These are phyloP conservation scores for Ataeniobius toweri DNA, from an alignment of 2,797 vertebrate genomes.

Conservation along the genomic window DNA sequence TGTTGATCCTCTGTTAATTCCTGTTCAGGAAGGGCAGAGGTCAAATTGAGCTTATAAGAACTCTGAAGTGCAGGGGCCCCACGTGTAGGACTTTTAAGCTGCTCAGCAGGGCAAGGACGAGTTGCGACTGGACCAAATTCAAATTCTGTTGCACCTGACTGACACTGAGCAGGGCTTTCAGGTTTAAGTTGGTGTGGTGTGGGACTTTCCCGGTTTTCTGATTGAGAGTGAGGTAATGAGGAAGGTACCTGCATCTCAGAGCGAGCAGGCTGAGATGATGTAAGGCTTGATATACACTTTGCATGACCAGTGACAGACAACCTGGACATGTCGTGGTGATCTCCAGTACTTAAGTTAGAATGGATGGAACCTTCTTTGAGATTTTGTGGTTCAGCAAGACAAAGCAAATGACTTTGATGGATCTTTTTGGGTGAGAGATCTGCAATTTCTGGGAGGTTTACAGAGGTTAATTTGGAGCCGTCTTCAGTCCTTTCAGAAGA, in stretches of 20 bases:
- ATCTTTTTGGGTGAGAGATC: neutral
- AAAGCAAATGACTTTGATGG: neutral
- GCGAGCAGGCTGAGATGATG: neutral
- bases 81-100: neutral
- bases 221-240: neutral
- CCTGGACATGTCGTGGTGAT: neutral
- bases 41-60: neutral
- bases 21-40: neutral
- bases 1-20: slow-evolving; percentile 15
- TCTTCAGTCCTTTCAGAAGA: neutral
- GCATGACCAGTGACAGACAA: neutral
- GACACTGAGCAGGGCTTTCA: neutral
- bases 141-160: neutral
- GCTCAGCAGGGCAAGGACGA: neutral
- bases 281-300: neutral
- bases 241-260: neutral
- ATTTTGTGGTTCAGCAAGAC: neutral
- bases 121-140: neutral
- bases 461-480: neutral
- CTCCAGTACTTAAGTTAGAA: neutral
- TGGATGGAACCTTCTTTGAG: neutral
- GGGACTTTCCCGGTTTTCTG: slow-evolving; percentile 14
- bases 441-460: neutral
- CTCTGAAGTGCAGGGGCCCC: slow-evolving; percentile 9
- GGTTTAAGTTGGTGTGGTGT: neutral